Evolutionary conservation across 2,888 invertebrate species (phyloP), one percentile per base, ranked within the genome.

Genomic region (Aproaerema taeniolella): DNA sequence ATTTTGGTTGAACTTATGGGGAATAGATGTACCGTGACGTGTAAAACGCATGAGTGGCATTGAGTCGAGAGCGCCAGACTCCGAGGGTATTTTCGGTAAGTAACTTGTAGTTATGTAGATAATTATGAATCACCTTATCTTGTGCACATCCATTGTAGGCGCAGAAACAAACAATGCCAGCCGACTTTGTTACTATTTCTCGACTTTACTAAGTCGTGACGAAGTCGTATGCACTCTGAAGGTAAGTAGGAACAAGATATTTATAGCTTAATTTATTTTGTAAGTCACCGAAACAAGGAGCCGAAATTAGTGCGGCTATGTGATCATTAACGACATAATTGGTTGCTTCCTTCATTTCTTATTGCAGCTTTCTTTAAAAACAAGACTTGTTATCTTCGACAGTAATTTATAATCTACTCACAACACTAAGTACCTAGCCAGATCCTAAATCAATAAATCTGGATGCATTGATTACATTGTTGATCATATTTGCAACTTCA

Each of bases 31-130:
- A 60, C 58, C 64, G 66, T 67, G 66, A 68, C 75, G 66, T 63
- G 70, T 68, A 66, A 61, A 68, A 67, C 64, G 53, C 61, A 60
- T 59, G 60, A 57, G 65, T 58, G 51, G 54, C 57, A 56, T 63
- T 68, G 62, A 67, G 58, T 65, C 58, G 61, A 56, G 8, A 16
- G 37, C 30, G 53, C 55, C 55, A 55, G 61, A 43, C 61, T 57
- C 60, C 60, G 58, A 56, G 65, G 63, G 67, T 72, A 76, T 74
- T 71, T 55, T 74, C 59, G 77, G 83, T 81, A 55, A 80, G 83
- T 81, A 56, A 62, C 53, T 53, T 58, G 58, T 66, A 63, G 52
- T 57, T 64, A 61, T 57, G 56, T 61, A 66, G 66, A 61, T 66
- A 61, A 58, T 66, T 71, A 73, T 78, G 81, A 80, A 62, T 81